Evolutionary conservation across 2,797 vertebrate species (phyloP), one percentile per base, ranked within the genome.

Genomic region (Miichthys miiuy): DNA sequence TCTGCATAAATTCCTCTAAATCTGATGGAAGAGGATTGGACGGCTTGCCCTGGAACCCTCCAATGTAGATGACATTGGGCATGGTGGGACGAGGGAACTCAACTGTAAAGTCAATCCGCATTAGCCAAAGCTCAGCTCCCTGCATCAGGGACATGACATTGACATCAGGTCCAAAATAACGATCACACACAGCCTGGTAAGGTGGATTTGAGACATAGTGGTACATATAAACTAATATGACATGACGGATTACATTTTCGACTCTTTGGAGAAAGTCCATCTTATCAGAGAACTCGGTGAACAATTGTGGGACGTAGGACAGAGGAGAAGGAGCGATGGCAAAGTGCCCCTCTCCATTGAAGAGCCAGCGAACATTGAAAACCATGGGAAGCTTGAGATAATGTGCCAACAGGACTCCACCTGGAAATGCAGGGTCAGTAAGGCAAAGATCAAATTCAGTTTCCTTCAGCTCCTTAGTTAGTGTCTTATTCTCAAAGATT

Each of bases 21-120:
- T 94, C 77, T 3, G 76, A 12, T 13, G 90, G 71, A 1, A 95
- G 88, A 3, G 91, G 83, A 14, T 81, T 84, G 6, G 88, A 27
- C 1, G 91, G 85, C 50, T 76, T 87, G 16, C 88, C 88, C 64
- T 95, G 93, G 42, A 95, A 94, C 1, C 93, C 94, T 18, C 94
- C 92, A 0, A 95, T 87, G 69, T 95, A 95, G 42, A 95, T 63
- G 0, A 93, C 20, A 5, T 95, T 95, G 52, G 95, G 95, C 94
- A 95, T 90, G 5, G 90, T 93, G 21, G 93, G 94, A 4, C 88
- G 83, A 4, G 94, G 93, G 58, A 93, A 91, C 67, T 95, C 93
- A 1, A 94, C 91, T 2, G 78, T 83, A 70, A 94, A 95, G 84
- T 95, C 94, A 0, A 84, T 14, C 48, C 91, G 76, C 83, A 94